Base-by-base conservation (phyloP, 2,113 vertebrate genomes). In the Motacilla alba region DNA sequence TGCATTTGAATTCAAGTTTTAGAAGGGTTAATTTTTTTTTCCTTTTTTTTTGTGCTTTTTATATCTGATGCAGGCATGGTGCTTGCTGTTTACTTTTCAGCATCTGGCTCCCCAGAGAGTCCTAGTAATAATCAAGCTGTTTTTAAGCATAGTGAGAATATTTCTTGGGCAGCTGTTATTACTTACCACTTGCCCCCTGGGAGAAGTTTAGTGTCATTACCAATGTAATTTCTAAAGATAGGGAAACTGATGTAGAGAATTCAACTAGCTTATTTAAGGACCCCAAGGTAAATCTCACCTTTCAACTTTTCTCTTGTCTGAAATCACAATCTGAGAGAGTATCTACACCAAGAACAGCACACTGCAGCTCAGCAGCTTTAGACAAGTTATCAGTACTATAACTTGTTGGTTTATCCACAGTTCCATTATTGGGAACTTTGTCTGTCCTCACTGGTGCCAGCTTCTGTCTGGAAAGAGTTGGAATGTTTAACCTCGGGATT, bases 1-100 rank as follows among this genome's bases (percentile, higher is more conserved):
- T 95, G 19, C 21, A 37, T 76, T 97, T 94, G 76, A 92, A 91
- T 95, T 90, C 28, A 77, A 91, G 67, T 55, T 77, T 41, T 74
- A 77, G 92, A 90, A 95, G 49, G 23, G 7, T 74, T 86, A 60
- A 6, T 73, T 95, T 53, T 31, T 30, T 31, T 31, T 19, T 19
- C 6, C 35, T 35, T 35, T 81, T 78, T 60, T 93, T 88, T 28
- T 30, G 9, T 67, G 37, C 26, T 92, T 83, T 81, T 75, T 46
- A 7, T 28, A 27, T 80, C 52, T 4, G 12, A 47, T 63, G 33
- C n/a, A 88, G 35, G 13, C 12, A 24, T 13, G 20, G 43, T 44
- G 31, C 23, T 86, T 47, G 35, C 13, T 9, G 0, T 78, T 72
- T 43, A 37, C 62, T 74, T 90, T 83, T 60, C 70, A 16, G 15